Evolutionary conservation across 2,888 invertebrate genomes (phyloP).

Genomic region (Drosophila borealis): DNA sequence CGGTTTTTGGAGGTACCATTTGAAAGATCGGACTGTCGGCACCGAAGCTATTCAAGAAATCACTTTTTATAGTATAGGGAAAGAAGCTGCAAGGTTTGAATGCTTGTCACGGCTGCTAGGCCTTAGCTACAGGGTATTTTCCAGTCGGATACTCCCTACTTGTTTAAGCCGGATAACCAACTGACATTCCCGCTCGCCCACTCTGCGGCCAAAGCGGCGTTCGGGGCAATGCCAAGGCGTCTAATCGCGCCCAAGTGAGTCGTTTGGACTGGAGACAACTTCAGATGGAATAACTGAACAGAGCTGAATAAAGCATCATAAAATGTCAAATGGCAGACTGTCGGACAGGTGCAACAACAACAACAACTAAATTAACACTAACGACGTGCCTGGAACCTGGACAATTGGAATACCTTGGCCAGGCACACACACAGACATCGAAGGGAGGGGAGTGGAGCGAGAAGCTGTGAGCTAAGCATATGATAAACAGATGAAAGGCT

Average conservation of each 20-base stretch:
- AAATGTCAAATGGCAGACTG: conserved; percentile 43
- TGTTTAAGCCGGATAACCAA: background rate
- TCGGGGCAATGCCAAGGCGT: conserved; percentile 34
- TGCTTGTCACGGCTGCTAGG: no score
- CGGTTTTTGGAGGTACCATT: no score
- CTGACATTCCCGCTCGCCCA: background rate
- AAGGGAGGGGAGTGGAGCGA: background rate
- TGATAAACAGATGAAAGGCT: conserved; percentile 51
- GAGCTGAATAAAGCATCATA: conserved; percentile 38
- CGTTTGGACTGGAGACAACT: conserved; percentile 41
- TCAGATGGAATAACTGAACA: conserved; percentile 67
- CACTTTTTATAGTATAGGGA: no score
- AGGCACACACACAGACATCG: background rate
- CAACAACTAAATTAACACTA: conserved; percentile 34
- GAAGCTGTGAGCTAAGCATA: conserved; percentile 10
- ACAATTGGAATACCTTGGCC: conserved; percentile 8
- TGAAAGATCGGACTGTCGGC: no score
- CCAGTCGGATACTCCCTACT: background rate
- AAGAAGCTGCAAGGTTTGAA: no score
- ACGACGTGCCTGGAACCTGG: conserved; percentile 30
- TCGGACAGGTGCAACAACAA: conserved; percentile 15
- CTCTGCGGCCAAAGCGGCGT: conserved; percentile 28
- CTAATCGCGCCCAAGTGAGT: conserved; percentile 69
- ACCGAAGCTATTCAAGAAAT: no score
- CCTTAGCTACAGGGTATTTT: background rate